Evolutionary conservation across 2,888 invertebrate genomes (phyloP), one percentile per base, ranked within the genome.

Genomic region (Caenorhabditis japonica): DNA sequence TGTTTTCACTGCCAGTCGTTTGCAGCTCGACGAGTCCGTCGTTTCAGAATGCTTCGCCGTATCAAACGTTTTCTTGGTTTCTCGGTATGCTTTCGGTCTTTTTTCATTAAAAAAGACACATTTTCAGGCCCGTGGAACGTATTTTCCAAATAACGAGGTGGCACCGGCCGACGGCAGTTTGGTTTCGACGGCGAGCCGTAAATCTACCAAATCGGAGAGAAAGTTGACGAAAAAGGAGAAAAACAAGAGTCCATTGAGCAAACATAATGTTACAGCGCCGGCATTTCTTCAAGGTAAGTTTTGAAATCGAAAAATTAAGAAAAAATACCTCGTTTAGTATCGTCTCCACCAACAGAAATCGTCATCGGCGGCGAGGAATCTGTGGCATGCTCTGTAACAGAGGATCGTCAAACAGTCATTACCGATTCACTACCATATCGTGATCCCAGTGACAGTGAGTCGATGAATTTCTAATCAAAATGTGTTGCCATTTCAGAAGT

Each of bases 361-460:
- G 49, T 66, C 10, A 43, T 44, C 12, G 66, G 43, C 25, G 49
- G 56, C 10, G 58, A 66, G 17, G 51, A 55, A 19, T 39, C 58
- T 0, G 10, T 58, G 17, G 33, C 27, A 0, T 43, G 56, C 30
- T 58, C 51, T 3, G 43, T 21, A 25, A 34, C 61, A 12, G 59
- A 44, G 30, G 68, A 68, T 58, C 58, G 52, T 30, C 56, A 59
- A 27, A 68, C 68, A 17, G 25, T 68, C 46, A 68, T 59, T 38
- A 70, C 70, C 23, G 70, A 70, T 19, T 70, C 70, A 30, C 38
- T 61, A 43, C 70, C 70, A 15, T 61, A 70, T 17, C 47, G 70
- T 15, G 61, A 70, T n/a, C 70, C 70, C 8, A 70, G 70, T 21
- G 70, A 70, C 34, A 70, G 69, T 70, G 27, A 47, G 69, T 33